Base-by-base conservation (phyloP, 2,888 invertebrate species). In the Tuta absoluta region DNA sequence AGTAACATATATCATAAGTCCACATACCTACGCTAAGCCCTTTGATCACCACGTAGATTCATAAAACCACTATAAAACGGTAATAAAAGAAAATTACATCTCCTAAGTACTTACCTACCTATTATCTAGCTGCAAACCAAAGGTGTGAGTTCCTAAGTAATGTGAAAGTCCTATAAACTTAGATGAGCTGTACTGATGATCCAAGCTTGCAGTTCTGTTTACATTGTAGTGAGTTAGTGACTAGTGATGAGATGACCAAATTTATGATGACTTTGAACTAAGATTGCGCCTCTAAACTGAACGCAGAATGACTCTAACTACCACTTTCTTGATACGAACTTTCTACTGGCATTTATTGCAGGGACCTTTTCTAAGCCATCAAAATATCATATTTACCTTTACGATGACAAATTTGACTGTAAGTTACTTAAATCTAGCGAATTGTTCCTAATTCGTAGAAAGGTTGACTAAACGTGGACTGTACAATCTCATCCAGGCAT, bases 11-110 rank as follows among this genome's bases (percentile, higher is more conserved):
- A 33, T 8, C 33, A 33, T 33, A 33, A 33, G 33, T 10, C 10
- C 33, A 33, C 33, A 33, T 33, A 67, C 65, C 65, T 74, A 75
- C 72, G 73, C 72, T 71, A 71, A 79, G 69, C 76, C 79, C 80
- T 84, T 85, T 82, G 82, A 85, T 83, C 74, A 71, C 71, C 72
- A 74, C 68, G 77, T 74, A 75, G 80, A 79, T 80, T 78, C 85
- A 79, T 87, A 86, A 86, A 88, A 84, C 69, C 66, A 69, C 81
- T 68, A 81, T 87, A 81, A 86, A 85, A 82, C 67, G 70, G 74
- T 72, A 81, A 76, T 82, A 77, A 81, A 82, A 76, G 71, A 72
- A 74, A 75, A 79, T 77, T 71, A 62, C 66, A 45, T 19, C 53
- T 37, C 41, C 58, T 24, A 60, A 56, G 49, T 28, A 53, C n/a